A percentile compares a stretch with the other conserved stretches of the same genome.
These are phyloP conservation scores for Amphiura filiformis DNA, from an alignment of 35 echinoderm and acorn worm species.

Conservation along the genomic window DNA sequence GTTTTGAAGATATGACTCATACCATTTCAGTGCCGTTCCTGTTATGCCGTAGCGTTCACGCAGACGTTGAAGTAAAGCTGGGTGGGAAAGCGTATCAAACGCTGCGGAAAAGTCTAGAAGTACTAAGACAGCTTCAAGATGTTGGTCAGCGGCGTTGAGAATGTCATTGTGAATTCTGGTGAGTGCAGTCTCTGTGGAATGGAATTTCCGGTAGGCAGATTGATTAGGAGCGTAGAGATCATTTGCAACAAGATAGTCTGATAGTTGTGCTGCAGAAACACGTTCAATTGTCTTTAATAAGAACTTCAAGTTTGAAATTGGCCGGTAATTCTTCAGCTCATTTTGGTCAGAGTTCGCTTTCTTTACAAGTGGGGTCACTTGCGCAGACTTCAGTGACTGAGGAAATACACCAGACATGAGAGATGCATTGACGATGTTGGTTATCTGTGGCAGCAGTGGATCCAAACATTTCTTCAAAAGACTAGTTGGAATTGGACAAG, in stretches of 20 bases:
- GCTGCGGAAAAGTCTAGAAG: constrained; percentile 30
- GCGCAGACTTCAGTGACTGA: constrained; percentile 2
- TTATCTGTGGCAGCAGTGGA: constrained; percentile 34
- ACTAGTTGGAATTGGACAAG: constrained; percentile 41
- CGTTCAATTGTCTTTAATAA: constrained; percentile 29
- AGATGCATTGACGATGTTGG: constrained; percentile 49
- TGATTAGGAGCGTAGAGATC: constrained; percentile 28
- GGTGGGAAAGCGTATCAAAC: constrained; percentile 50
- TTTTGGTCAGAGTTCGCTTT: constrained; percentile 37
- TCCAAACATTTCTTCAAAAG: constrained; percentile 33
- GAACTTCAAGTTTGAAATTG: constrained; percentile 44
- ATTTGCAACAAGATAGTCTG: constrained; percentile 20
- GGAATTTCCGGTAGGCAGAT: constrained; percentile 45
- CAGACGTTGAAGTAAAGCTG: constrained; percentile 27
- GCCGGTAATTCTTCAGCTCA: constrained; percentile 48
- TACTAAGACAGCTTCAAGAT: constrained; percentile 22
- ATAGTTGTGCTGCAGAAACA: constrained; percentile 30
- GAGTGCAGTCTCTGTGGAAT: constrained; percentile 54
- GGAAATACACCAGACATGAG: not conserved
- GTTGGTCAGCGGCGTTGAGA: constrained; percentile 25
- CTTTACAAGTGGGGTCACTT: constrained; percentile 43
- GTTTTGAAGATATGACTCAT: constrained; percentile 29
- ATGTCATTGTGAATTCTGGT: constrained; percentile 46
- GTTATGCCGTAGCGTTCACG: constrained; percentile 30
- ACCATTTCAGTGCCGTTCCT: constrained; percentile 27